Conservation (phyloP, 2,113 vertebrate species). For the Plecturocebus donacophilus region DNA sequence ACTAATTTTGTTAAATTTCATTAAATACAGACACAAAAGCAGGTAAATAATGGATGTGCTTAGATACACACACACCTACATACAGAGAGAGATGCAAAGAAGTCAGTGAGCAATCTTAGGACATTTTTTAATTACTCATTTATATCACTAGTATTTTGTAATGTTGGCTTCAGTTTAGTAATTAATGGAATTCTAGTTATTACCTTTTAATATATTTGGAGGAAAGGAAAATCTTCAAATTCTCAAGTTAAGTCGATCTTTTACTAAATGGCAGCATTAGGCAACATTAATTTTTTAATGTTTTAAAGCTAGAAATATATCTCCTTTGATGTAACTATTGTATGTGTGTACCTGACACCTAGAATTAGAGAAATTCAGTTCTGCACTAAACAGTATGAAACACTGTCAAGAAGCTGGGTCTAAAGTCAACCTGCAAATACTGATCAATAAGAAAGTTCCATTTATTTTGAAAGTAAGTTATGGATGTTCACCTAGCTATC, state of each 20-base stretch:
- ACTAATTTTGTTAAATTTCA: background rate
- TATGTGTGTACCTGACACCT: background rate
- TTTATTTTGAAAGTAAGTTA: background rate
- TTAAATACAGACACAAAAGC: background rate
- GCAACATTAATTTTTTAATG: background rate
- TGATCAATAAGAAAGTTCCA: background rate
- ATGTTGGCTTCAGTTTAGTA: background rate
- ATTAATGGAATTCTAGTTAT: background rate
- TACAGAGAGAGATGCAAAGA: background rate
- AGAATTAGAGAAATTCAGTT: background rate
- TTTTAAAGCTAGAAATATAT: conserved; percentile 1
- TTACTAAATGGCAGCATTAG: background rate
- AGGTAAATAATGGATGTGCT: background rate
- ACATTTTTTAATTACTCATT: background rate
- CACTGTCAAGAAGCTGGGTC: background rate
- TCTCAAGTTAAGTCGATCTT: background rate
- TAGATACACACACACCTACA: background rate
- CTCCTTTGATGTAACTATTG: background rate
- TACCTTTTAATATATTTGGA: background rate
- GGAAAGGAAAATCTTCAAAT: conserved; percentile 18
- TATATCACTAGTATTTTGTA: background rate
- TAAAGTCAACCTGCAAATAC: background rate
- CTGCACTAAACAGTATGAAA: background rate
- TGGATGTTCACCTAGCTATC: background rate
- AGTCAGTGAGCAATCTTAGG: background rate